Conservation (phyloP, 2,797 vertebrate genomes). For the Morelia viridis region DNA sequence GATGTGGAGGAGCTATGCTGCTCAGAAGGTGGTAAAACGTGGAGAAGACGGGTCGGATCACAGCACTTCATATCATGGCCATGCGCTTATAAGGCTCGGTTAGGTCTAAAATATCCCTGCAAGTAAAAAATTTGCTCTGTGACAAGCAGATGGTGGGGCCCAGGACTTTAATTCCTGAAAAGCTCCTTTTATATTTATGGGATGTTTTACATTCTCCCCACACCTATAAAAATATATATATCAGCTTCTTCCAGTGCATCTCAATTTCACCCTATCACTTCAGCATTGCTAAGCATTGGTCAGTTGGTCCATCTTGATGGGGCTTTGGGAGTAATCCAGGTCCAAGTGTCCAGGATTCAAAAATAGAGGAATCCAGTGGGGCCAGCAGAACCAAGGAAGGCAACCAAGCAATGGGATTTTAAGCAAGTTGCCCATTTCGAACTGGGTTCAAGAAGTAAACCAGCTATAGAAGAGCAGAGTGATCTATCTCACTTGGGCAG, state of each 20-base stretch:
- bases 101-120: too few relatives aligned
- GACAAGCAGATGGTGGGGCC: neutral
- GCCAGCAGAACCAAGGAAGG: neutral
- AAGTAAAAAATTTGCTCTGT: too few relatives aligned
- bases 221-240: too few relatives aligned
- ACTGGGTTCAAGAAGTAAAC: neutral
- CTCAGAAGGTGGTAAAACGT: neutral
- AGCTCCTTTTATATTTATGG: too few relatives aligned
- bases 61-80: neutral
- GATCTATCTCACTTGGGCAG: neutral
- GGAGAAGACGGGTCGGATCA: neutral
- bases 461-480: neutral
- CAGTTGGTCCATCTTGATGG: too few relatives aligned
- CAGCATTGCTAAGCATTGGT: too few relatives aligned
- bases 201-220: too few relatives aligned
- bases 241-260: too few relatives aligned
- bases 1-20: neutral
- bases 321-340: neutral
- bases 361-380: neutral
- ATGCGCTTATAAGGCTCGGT: too few relatives aligned
- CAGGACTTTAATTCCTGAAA: neutral
- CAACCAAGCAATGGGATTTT: fast-evolving
- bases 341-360: neutral
- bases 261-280: neutral
- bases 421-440: neutral